A percentile compares a stretch with the other conserved stretches of the same genome.
Conservation (phyloP, 2,797 vertebrate species). For the Vireo griseus region DNA sequence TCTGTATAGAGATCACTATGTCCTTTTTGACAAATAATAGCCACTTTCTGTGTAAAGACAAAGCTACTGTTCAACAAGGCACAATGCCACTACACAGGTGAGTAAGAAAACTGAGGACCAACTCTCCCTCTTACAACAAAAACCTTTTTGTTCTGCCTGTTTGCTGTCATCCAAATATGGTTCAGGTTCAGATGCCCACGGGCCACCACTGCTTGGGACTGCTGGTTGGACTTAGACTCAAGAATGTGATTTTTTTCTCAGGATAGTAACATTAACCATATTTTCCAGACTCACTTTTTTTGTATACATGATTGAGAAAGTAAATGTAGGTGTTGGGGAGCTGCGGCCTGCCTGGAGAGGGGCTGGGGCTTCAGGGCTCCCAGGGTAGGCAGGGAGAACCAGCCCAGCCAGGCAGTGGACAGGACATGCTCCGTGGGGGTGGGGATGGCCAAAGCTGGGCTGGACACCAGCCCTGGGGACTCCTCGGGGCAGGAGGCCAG, state of each 20-base stretch:
- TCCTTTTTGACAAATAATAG: background rate
- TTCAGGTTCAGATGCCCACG: background rate
- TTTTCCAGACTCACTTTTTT: background rate
- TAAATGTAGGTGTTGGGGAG: background rate
- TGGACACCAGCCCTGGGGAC: rapidly evolving
- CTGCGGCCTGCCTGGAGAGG: background rate
- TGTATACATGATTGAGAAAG: background rate
- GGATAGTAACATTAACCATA: background rate
- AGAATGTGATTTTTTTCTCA: background rate
- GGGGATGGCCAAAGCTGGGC: background rate
- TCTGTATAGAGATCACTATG: background rate
- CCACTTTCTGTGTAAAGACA: background rate
- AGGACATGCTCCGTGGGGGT: background rate
- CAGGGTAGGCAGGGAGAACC: background rate
- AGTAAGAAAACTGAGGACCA: background rate
- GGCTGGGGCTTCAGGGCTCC: background rate
- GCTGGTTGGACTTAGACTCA: background rate
- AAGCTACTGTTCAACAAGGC: background rate
- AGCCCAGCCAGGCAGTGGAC: background rate
- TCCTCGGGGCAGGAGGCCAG: rapidly evolving
- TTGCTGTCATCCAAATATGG: background rate
- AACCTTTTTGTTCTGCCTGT: background rate
- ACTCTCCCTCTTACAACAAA: background rate
- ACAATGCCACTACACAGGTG: background rate
- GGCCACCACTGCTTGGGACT: background rate